Base-by-base conservation (phyloP, 2,888 invertebrate species). In the Troides aeacus region DNA sequence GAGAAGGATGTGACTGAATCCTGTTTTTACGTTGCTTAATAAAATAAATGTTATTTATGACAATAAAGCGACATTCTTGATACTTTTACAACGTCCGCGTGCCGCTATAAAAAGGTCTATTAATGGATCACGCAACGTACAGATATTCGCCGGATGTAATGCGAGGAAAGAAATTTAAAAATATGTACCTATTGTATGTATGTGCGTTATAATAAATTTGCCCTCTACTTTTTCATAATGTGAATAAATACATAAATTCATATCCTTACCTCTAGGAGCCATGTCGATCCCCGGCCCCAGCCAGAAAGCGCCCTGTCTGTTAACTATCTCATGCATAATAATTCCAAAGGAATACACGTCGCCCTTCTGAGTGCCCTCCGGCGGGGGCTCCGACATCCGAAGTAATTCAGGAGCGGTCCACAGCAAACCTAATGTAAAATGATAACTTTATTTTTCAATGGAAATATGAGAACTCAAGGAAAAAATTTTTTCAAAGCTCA, bases 301-400 rank as follows among this genome's bases (percentile, higher is more conserved):
- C 93, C 96, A 97, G 84, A 98, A 98, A 0, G 96, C 96, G 39
- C 98, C 98, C 86, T 97, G 96, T 66, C 98, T 93, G 75, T 96
- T 95, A 70, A 97, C 95, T 78, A 99, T 98, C 90, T 99, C 99
- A 82, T 99, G 98, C 81, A 98, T 96, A 79, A 99, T 97, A 79
- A 99, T 97, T 18, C 96, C 98, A 83, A 98, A 99, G 59, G 98
- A 97, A 86, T 98, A 99, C n/a, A 98, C 96, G 82, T 99, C 99
- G 30, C 97, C 98, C 85, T 97, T 97, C 81, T 97, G 97, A 0
- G 96, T 96, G 1, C 97, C 97, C 79, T 96, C 95, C 0, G 94
- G 93, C 0, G 94, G 94, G 0, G 93, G 93, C 66, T 94, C 93
- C 39, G 93, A 89, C 89, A 95, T 93, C 68, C 96, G 93, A 61